Percentiles rank a stretch among this genome's conserved stretches.
Conservation (phyloP, 1,140 invertebrate species). For the Venustaconcha ellipsiformis region DNA sequence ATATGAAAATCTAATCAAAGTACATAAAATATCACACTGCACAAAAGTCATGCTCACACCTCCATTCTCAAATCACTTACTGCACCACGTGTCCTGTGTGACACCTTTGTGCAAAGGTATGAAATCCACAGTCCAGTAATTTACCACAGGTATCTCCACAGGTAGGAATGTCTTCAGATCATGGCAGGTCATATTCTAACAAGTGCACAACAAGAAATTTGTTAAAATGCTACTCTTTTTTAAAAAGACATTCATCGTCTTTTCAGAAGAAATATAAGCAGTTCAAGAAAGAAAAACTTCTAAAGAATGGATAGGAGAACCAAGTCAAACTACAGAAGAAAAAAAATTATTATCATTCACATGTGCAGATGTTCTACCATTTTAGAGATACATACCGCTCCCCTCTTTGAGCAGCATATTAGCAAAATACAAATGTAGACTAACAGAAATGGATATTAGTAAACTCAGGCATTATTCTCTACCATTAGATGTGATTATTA, state of each 20-base stretch:
- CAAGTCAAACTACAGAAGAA: too few relatives aligned
- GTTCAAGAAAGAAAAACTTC: too few relatives aligned
- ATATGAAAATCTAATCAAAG: not conserved
- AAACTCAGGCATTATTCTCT: not conserved
- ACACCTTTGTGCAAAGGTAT: conserved; percentile 85
- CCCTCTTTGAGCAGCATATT: too few relatives aligned
- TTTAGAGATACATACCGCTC: too few relatives aligned
- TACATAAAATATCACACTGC: not conserved
- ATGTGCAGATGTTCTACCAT: too few relatives aligned
- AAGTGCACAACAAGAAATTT: not conserved
- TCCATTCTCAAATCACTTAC: conserved; percentile 67
- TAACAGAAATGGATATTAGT: not conserved
- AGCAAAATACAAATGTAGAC: not conserved
- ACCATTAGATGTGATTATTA: not conserved
- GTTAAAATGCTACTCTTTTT: not conserved
- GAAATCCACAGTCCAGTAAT: conserved; percentile 82
- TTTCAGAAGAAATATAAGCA: too few relatives aligned
- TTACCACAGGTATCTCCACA: conserved; percentile 92
- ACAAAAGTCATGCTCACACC: not conserved
- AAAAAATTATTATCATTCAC: too few relatives aligned
- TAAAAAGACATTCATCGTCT: not conserved
- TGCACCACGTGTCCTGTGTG: conserved; percentile 83
- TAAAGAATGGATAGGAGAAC: too few relatives aligned
- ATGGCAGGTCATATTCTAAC: conserved; percentile 67
- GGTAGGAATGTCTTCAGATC: conserved; percentile 77